phyloP scores from a whole-genome alignment of 2,888 invertebrate species.

The Tortrix viridana region DNA sequence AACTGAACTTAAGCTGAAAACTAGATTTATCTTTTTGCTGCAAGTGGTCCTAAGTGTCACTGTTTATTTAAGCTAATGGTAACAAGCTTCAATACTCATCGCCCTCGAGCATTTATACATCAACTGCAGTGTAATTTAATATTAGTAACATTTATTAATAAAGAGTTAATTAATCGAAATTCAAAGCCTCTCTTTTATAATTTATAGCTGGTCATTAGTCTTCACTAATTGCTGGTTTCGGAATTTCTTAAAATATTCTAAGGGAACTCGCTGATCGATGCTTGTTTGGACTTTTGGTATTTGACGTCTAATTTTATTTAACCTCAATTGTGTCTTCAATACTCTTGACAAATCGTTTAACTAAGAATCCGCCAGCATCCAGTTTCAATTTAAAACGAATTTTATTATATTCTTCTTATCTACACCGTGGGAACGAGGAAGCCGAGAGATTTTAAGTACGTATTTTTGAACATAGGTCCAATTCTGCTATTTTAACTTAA shows the following conservation, averaged over 20 bases:
- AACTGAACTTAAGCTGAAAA: too few species aligned
- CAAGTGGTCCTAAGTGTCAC: too few species aligned
- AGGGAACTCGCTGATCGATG: slow-evolving; percentile 41
- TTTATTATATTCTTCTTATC: too few species aligned
- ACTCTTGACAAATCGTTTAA: background rate
- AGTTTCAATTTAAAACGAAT: background rate
- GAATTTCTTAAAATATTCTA: slow-evolving; percentile 53
- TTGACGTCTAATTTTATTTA: slow-evolving; percentile 23
- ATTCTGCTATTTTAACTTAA: too few species aligned
- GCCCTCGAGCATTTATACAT: background rate
- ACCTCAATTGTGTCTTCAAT: background rate
- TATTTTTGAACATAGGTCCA: too few species aligned
- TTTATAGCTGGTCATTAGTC: slow-evolving; percentile 63
- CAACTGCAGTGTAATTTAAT: slow-evolving; percentile 11
- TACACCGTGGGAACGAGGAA: too few species aligned
- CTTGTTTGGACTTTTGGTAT: slow-evolving; percentile 38
- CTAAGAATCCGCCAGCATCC: background rate
- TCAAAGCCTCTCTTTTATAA: slow-evolving; percentile 52
- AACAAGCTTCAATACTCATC: too few species aligned
- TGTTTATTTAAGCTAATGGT: too few species aligned
- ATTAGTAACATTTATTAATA: slow-evolving; percentile 43
- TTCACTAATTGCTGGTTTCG: slow-evolving; percentile 62
- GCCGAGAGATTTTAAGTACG: too few species aligned
- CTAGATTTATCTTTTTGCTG: too few species aligned
- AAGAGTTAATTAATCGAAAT: slow-evolving; percentile 59